Evolutionary conservation across 2,113 vertebrate genomes (phyloP), one percentile per base, ranked within the genome.

Genomic region (Pampusana beccarii): DNA sequence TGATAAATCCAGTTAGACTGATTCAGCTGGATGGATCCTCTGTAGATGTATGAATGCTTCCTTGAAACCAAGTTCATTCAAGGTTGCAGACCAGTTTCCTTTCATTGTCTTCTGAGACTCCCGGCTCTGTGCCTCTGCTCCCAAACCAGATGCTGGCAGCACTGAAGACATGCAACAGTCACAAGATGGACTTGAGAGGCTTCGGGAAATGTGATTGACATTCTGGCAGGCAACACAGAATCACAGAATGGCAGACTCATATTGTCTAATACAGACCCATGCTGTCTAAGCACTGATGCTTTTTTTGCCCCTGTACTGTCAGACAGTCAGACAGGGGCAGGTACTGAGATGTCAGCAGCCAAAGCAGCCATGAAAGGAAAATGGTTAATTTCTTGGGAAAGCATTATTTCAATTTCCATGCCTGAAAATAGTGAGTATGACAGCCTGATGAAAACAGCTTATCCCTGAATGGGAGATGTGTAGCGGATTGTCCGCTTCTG

Each of bases 51-150:
- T 9, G 38, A 96, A 70, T 80, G 62, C 67, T 90, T 83, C 85
- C 88, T 65, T 56, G 78, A 93, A 94, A 88, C 18, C 28, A 71
- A 90, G 85, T 83, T 95, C 71, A 95, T 91, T 77, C 71, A 70
- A 83, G 82, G 85, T 42, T 94, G 82, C 90, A 86, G 46, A 80
- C 33, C 66, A 62, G 46, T 78, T 92, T 95, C 85, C 64, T 95
- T 90, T 88, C 54, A 77, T 94, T 94, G 82, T 92, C 72, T 94
- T 86, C 77, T 44, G 65, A 87, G 65, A 78, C 62, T 92, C 40
- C 36, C 82, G 90, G 88, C 85, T 93, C 69, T 38, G 51, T 58
- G 86, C 79, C 58, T 86, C 67, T 4, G 6, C 60, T 94, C 48
- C 60, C 50, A 93, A 86, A 42, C 42, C 80, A 95, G 86, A 91